Base-by-base conservation (phyloP, 2,113 vertebrate genomes). In the Seriola rivoliana region DNA sequence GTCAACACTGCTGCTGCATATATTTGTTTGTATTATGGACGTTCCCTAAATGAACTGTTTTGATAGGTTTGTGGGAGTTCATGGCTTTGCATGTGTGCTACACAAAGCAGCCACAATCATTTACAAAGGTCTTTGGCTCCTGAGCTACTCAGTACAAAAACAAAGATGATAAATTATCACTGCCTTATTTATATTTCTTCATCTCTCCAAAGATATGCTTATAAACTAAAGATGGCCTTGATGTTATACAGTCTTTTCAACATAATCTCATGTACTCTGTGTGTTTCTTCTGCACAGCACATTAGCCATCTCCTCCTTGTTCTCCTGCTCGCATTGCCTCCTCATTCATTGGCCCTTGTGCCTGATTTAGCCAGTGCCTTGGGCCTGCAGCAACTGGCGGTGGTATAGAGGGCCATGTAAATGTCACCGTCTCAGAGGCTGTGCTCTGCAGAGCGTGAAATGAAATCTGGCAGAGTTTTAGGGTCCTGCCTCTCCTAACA, bases 381-480 rank as follows among this genome's bases (percentile, higher is more conserved):
- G 89, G 88, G 92, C 91, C 89, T 90, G 85, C 88, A 85, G 92
- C 80, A 71, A 87, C 86, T 92, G 86, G 91, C 89, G 48, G 84
- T 90, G 89, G 86, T 93, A 93, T 88, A 92, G 89, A 88, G 85
- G 86, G 88, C 92, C 91, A 92, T 93, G 92, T 93, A 95, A 94
- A 95, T 94, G 94, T 94, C 94, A 95, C 89, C 85, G 81, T 93
- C 92, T 93, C 89, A 78, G 88, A 91, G 80, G 87, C 92, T 84
- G 89, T 92, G 94, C 88, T 95, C 93, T 89, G 85, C 82, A 7
- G 91, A 94, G 93, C 93, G 88, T 93, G 92, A 95, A 95, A 95
- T 95, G 88, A 94, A 94, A 95, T 94, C 91, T 95, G 94, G 91
- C 94, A 94, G 91, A 91, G 88, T 94, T 94, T 91, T 88, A 92